Evolutionary conservation across 1,140 invertebrate species (phyloP).

Genomic region (Dreissena rostriformis): DNA sequence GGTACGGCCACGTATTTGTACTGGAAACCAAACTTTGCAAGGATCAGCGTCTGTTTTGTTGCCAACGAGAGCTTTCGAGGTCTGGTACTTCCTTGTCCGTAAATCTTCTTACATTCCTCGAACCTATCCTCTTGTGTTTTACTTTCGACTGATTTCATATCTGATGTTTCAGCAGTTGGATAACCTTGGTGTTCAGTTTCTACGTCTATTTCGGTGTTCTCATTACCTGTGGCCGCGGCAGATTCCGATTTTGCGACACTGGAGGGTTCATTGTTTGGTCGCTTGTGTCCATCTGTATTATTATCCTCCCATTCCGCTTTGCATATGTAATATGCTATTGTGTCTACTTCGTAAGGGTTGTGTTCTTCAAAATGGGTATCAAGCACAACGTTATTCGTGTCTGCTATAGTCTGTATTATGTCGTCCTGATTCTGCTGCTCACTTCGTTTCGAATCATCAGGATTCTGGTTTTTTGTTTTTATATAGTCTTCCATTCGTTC

Average conservation of each 20-base stretch:
- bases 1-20: constrained; percentile 45
- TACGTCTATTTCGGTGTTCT: not conserved
- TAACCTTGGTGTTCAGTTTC: not conserved
- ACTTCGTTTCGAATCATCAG: not conserved
- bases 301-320: not conserved
- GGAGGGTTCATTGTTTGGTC: not conserved
- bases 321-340: constrained; percentile 31
- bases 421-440: not conserved
- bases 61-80: not conserved
- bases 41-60: constrained; percentile 33
- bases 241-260: not conserved
- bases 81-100: not conserved
- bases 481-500: not conserved
- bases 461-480: not conserved
- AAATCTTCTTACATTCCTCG: constrained; percentile 32
- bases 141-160: not conserved
- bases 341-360: constrained; percentile 28
- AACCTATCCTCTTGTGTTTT: constrained; percentile 10
- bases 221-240: not conserved
- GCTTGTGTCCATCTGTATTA: not conserved
- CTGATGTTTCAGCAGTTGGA: not conserved
- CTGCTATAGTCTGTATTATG: constrained; percentile 4
- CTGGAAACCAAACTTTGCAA: constrained; percentile 29
- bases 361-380: not conserved
- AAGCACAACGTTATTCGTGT: not conserved